These are phyloP conservation scores for Sycophila sp. DNA, from an alignment of 1,140 invertebrate species.

Conservation along the genomic window DNA sequence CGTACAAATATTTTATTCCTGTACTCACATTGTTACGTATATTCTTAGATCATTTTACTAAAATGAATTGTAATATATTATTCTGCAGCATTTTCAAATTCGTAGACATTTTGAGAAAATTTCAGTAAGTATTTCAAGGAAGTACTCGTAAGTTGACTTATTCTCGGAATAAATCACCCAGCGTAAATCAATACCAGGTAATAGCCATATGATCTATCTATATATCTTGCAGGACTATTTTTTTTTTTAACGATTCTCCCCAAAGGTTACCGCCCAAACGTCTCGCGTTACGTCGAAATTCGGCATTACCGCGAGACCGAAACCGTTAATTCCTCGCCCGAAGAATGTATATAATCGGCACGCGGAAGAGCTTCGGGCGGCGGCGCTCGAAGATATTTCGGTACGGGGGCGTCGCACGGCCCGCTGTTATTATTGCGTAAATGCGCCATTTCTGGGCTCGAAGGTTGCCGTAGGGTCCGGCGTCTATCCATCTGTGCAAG, in stretches of 20 bases:
- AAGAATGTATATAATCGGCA: slow-evolving; percentile 28
- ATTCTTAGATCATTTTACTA: too few species aligned
- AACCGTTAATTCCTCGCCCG: slow-evolving; percentile 16
- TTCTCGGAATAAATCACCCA: too few species aligned
- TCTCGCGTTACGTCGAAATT: too few species aligned
- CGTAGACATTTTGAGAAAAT: not conserved
- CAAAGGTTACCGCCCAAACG: not conserved
- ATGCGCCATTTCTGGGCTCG: not conserved
- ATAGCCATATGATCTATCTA: too few species aligned
- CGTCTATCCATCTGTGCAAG: not conserved
- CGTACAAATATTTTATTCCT: too few species aligned
- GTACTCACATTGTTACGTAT: too few species aligned
- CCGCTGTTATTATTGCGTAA: not conserved
- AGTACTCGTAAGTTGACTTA: not conserved
- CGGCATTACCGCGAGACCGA: not conserved
- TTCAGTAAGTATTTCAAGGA: not conserved
- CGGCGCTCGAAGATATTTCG: too few species aligned
- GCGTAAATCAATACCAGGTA: too few species aligned
- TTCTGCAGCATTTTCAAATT: not conserved
- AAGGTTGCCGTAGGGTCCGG: not conserved
- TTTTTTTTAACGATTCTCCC: too few species aligned
- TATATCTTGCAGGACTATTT: too few species aligned
- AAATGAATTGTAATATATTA: too few species aligned
- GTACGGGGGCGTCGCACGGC: too few species aligned
- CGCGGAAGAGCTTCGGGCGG: not conserved